Evolutionary conservation across 2,797 vertebrate species (phyloP), one percentile per base, ranked within the genome.

Genomic region (Lophius americanus): DNA sequence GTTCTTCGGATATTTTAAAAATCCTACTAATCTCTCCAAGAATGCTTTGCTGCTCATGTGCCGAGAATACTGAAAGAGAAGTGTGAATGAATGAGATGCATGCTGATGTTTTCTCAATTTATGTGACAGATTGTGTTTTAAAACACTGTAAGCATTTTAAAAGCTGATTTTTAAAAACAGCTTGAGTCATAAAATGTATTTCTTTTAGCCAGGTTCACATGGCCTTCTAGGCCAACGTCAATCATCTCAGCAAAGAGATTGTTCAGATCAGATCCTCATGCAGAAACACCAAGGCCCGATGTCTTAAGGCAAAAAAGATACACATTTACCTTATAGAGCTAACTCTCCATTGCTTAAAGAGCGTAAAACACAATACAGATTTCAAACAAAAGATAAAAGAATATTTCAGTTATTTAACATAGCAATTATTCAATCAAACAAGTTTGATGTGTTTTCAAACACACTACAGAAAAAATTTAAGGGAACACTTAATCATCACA

Each of bases 221-320:
- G n/a, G n/a, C 48, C 36, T 53, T 23, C 12, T 4, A 11, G 9
- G 36, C 23, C 23, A 23, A 23, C 23, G 23, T 23, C 23, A 23
- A 23, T 23, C 23, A 23, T 23, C 23, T 23, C 23, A 23, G 23
- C 23, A 23, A 23, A 23, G 23, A 23, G 23, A 23, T 42, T 44
- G 12, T 14, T 2, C 37, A 65, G 44, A 65, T 42, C 43, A 39
- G 35, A 51, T 23, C 51, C 8, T 33, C 33, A 66, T n/a, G 56
- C 47, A 39, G 44, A 7, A 38, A 51, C 41, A 67, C 47, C 14
- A 1, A 1, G 14, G 54, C 36, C 54, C 64, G 7, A 5, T 12
- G 42, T 52, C 64, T 64, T 60, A 46, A 58, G 23, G 23, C 23
- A 23, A 23, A 23, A 23, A 23, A 23, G 23, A 23, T 23, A 23